A percentile compares a stretch with the other conserved stretches of the same genome.
Conservation (phyloP, 2,113 vertebrate genomes). For the Scolopax mira region DNA sequence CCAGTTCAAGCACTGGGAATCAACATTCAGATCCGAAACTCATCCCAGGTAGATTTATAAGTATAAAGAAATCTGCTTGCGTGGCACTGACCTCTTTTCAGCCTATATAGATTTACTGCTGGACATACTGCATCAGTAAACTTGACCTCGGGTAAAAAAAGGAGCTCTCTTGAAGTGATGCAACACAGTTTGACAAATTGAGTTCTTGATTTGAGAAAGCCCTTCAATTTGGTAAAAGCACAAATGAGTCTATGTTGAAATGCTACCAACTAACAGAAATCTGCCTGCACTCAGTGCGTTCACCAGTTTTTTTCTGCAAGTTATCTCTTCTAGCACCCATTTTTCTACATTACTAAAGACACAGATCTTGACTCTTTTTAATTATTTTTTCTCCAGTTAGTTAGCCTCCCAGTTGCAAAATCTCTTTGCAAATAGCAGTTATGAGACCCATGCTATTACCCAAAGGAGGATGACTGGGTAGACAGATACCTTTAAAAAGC, state of each 20-base stretch:
- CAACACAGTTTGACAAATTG: neutral
- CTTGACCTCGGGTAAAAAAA: neutral
- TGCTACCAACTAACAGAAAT: neutral
- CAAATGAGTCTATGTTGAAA: neutral
- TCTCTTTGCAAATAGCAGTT: neutral
- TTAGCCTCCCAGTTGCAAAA: neutral
- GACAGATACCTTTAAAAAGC: constrained; percentile 9
- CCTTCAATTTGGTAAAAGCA: neutral
- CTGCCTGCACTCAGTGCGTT: neutral
- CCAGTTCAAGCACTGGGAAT: neutral
- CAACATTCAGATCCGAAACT: neutral
- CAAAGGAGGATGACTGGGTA: neutral
- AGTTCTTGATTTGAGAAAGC: neutral
- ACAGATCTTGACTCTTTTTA: neutral
- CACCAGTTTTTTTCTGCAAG: neutral
- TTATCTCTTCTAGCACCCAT: neutral
- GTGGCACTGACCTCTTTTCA: neutral
- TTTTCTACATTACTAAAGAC: neutral
- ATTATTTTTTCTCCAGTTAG: neutral
- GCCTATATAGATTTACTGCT: neutral
- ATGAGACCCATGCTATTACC: neutral
- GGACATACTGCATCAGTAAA: neutral
- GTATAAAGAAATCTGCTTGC: neutral
- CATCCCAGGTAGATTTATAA: neutral
- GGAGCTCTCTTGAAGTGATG: neutral